phyloP scores from a whole-genome alignment of 1,140 invertebrate genomes.

The Tetramorium simillimum region DNA sequence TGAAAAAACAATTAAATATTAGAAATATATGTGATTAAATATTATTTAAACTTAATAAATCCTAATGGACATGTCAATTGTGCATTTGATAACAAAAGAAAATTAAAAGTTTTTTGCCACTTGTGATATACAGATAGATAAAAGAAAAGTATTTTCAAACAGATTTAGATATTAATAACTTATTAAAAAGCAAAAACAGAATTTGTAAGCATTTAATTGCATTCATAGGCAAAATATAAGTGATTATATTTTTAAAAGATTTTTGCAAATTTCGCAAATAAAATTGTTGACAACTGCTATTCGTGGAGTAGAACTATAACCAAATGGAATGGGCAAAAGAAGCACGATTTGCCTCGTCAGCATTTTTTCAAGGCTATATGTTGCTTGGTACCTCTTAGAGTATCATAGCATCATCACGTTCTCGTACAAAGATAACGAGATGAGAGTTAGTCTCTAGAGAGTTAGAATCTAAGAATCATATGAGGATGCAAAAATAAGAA shows the following conservation, averaged over 20 bases:
- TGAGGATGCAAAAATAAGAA: slow-evolving; percentile 44
- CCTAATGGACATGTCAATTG: neutral
- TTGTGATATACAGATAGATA: neutral
- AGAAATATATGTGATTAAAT: neutral
- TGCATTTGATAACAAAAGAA: neutral
- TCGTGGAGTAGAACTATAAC: neutral
- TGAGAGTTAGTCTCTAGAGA: too few species aligned
- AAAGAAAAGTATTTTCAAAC: neutral
- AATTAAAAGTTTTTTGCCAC: neutral
- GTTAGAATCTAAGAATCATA: slow-evolving; percentile 65
- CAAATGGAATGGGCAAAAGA: slow-evolving; percentile 33
- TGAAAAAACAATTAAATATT: neutral
- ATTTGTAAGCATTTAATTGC: neutral
- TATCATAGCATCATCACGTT: slow-evolving; percentile 72
- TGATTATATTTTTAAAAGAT: neutral
- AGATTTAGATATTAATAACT: neutral
- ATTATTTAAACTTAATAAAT: neutral
- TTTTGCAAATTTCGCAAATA: neutral
- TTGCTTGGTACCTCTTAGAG: slow-evolving; percentile 54
- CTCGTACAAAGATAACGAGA: slow-evolving; percentile 54
- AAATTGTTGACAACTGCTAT: neutral
- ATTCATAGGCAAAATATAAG: neutral
- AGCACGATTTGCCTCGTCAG: slow-evolving; percentile 56
- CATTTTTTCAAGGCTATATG: slow-evolving; percentile 67
- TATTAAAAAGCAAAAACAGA: neutral